Base-by-base conservation (phyloP, 2,888 invertebrate species). In the Drosophila multiciliata region DNA sequence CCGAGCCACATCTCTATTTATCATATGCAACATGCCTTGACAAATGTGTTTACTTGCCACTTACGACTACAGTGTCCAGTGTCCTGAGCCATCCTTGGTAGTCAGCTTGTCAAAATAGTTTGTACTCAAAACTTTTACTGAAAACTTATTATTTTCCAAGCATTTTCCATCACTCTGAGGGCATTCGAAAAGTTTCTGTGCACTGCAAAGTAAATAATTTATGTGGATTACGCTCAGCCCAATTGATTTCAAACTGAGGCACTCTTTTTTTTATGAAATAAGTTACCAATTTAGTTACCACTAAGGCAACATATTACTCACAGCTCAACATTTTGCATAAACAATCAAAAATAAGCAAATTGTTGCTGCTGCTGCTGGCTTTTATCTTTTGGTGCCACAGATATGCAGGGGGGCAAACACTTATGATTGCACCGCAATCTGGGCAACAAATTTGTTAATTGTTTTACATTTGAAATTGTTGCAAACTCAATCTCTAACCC, bases 361-460 rank as follows among this genome's bases (percentile, higher is more conserved):
- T 55, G 23, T 23, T 23, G 23, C 23, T 23, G 29, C 29, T 38
- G 38, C 5, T 4, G 38, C n/a, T 55, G 11, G 2, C 29, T 15
- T n/a, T 29, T 26, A n/a, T 40, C n/a, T 20, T 11, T n/a, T 29
- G 6, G 12, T 36, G 58, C 36, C 58, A 72, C 12, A 45, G 45
- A 15, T 45, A 20, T 20, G 45, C 58, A 45, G 49, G 54, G 20
- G 11, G 0, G 11, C 33, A 33, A 61, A 23, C 32, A 35, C 53
- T 45, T 33, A 49, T 38, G 35, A 20, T n/a, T 64, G 48, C 49
- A 45, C 40, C 75, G 29, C 61, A 82, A 81, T 79, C 73, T 66
- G 80, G 71, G 66, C 83, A 85, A 65, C 71, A 68, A 73, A 80
- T 72, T 57, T 82, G 66, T 73, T 66, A 64, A 73, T 74, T 63